Base-by-base conservation (phyloP, 2,797 vertebrate genomes). In the Chelmon rostratus region DNA sequence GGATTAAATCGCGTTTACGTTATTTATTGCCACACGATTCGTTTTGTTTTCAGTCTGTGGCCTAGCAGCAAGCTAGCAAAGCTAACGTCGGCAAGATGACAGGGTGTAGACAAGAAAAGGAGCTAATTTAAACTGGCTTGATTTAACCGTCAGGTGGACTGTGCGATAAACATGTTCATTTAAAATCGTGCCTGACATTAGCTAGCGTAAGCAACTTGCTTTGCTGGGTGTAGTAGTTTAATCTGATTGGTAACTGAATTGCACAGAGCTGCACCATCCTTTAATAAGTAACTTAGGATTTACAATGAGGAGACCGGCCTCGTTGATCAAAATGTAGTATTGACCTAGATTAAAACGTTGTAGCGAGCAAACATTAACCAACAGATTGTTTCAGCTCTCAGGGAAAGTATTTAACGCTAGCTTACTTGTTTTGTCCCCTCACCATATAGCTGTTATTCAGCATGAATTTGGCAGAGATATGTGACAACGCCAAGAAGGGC, bases 381-480 rank as follows among this genome's bases (percentile, higher is more conserved):
- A 13, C 1, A 11, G 3, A 38, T 44, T 63, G n/a, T 47, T 42
- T 3, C 18, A 23, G 1, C 28, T 1, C 25, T 40, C 28, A 37
- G 23, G 42, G 44, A 56, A 18, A 52, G 12, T 28, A 10, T 18
- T 58, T 47, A 3, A 33, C 44, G 28, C 63, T 3, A 56, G 21
- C 31, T 49, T 47, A 4, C 28, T 37, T 47, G 6, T 64, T 18
- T 11, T 21, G 6, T 19, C 16, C 12, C 21, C 19, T 49, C 42
- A 25, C 38, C 21, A 10, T 80, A 87, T 12, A 71, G 94, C 84
- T 91, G 78, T 86, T 73, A 67, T 86, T 79, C 92, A 96, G 88
- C 85, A 99, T 99, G 98, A 98, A 98, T 94, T 92, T 99, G 92
- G 94, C 96, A 38, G 98, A 99, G 83, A 99, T 99, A 77, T 98